These are phyloP conservation scores for Mustela nigripes DNA, from an alignment of 2,113 vertebrate species.

Conservation along the genomic window DNA sequence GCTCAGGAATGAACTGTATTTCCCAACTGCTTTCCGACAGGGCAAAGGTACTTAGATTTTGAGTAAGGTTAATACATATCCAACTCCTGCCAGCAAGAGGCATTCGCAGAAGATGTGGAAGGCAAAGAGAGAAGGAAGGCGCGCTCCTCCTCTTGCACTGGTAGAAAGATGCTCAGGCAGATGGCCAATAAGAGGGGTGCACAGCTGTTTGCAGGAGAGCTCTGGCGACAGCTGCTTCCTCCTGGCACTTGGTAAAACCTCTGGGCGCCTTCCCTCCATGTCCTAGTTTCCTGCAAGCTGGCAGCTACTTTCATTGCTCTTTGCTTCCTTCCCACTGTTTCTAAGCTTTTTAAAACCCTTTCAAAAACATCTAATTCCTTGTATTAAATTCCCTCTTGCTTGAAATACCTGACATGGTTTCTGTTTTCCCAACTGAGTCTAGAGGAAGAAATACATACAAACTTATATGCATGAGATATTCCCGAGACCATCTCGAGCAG, in stretches of 20 bases:
- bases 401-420: constrained; percentile 6
- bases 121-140: neutral
- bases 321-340: constrained; percentile 13
- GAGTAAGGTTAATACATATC: no score
- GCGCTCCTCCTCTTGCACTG: no score
- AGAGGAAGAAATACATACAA: neutral
- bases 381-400: constrained; percentile 34
- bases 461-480: neutral
- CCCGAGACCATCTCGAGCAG: neutral
- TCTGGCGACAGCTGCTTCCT: neutral
- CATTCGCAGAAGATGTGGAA: neutral
- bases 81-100: neutral
- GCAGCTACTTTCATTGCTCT: neutral
- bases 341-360: constrained; percentile 26
- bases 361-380: constrained; percentile 32
- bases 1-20: neutral
- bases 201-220: neutral
- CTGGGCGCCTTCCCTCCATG: neutral
- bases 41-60: no score
- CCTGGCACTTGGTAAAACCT: neutral
- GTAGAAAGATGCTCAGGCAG: neutral
- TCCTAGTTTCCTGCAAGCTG: neutral
- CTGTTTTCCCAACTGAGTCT: neutral
- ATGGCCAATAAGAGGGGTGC: neutral
- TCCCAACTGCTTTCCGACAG: neutral